Conservation (phyloP, 2,113 vertebrate species). For the Drymodes brunneopygia region DNA sequence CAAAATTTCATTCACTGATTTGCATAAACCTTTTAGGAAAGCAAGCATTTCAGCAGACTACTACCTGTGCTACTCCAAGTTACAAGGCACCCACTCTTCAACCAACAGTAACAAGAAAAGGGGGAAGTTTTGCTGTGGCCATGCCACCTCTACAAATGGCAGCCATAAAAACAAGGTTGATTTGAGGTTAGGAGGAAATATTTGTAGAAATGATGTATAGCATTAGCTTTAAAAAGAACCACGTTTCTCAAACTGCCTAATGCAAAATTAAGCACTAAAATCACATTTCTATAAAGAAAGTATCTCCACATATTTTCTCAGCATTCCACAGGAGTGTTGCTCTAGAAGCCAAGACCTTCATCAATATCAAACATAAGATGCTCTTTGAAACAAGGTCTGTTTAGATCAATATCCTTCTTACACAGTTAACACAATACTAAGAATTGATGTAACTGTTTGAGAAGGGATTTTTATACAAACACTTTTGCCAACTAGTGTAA, state of each 20-base stretch:
- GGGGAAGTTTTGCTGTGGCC: background rate
- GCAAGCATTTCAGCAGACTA: background rate
- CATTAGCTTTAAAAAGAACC: background rate
- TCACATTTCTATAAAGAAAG: background rate
- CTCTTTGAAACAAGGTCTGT: background rate
- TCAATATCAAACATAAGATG: background rate
- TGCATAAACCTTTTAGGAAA: background rate
- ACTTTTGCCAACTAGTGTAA: background rate
- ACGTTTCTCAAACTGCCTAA: background rate
- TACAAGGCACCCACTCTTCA: background rate
- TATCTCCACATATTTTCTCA: background rate
- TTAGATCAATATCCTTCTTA: background rate
- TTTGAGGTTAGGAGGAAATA: background rate
- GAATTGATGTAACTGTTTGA: background rate
- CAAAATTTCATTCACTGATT: background rate
- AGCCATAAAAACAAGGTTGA: background rate
- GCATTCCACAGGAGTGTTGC: background rate
- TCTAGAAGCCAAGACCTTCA: background rate
- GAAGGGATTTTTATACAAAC: background rate
- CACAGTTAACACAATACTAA: background rate
- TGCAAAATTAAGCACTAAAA: background rate
- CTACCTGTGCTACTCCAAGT: background rate
- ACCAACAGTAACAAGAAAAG: background rate
- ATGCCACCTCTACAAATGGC: background rate
- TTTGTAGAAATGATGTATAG: background rate